phyloP scores from a whole-genome alignment of 2,797 vertebrate genomes.

The Benthosema pterotum region DNA sequence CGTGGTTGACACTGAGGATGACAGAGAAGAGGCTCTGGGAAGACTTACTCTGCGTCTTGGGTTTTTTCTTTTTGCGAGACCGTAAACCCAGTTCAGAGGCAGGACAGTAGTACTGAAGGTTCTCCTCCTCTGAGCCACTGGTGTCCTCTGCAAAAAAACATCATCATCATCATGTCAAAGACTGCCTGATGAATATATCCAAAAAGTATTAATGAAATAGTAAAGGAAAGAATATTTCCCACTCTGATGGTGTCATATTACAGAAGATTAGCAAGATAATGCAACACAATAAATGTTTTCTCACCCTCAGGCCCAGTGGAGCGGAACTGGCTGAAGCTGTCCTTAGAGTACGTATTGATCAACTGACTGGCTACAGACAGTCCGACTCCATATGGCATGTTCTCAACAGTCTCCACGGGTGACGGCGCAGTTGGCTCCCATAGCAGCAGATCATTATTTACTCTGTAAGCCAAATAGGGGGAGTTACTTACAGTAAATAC shows the following conservation, averaged over 20 bases:
- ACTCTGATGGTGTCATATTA: neutral
- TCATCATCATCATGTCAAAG: neutral
- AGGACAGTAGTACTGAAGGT: slow-evolving; percentile 86
- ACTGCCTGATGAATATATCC: neutral
- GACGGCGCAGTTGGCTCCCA: slow-evolving; percentile 99
- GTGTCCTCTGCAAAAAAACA: slow-evolving; percentile 86
- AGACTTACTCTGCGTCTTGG: slow-evolving; percentile 87
- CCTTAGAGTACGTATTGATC: slow-evolving; percentile 95
- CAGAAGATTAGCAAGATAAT: neutral
- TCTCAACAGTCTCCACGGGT: slow-evolving; percentile 96
- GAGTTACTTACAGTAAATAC: neutral
- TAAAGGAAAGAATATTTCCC: too few species aligned
- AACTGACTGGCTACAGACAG: slow-evolving; percentile 97
- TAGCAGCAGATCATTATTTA: slow-evolving; percentile 95
- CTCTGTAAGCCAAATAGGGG: slow-evolving; percentile 72
- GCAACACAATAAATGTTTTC: slow-evolving; percentile 6
- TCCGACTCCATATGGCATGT: slow-evolving; percentile 92
- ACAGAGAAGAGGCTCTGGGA: slow-evolving; percentile 94
- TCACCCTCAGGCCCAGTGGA: slow-evolving; percentile 91
- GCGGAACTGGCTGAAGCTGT: slow-evolving; percentile 92
- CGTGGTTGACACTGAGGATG: slow-evolving; percentile 89
- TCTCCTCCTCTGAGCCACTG: slow-evolving; percentile 96
- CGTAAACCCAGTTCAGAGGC: slow-evolving; percentile 85
- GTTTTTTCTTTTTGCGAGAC: slow-evolving; percentile 90
- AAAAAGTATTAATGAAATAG: neutral